These are phyloP conservation scores for Xanthorhoe designata DNA, from an alignment of 2,888 invertebrate species.

Conservation along the genomic window DNA sequence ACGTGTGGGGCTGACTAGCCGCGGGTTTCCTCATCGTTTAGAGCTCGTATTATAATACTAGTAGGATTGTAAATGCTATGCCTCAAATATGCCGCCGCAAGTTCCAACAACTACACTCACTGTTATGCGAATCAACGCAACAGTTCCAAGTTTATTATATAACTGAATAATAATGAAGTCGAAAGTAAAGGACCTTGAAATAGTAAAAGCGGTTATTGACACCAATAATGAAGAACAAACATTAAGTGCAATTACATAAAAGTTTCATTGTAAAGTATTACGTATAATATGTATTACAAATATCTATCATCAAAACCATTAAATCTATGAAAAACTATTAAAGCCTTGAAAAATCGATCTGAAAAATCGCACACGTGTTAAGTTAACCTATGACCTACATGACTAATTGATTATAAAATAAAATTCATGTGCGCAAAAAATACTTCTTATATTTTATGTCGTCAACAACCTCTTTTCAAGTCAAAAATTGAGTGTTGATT, in stretches of 20 bases:
- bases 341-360: background rate
- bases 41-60: too few species aligned
- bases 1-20: too few species aligned
- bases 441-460: background rate
- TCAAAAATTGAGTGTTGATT: background rate
- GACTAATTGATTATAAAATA: too few species aligned
- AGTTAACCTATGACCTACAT: background rate
- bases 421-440: too few species aligned
- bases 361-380: background rate
- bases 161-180: slow-evolving; percentile 39
- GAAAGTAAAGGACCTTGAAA: slow-evolving; percentile 44
- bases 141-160: slow-evolving; percentile 28
- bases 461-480: background rate
- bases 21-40: too few species aligned
- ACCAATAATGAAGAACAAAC: slow-evolving; percentile 34
- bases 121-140: slow-evolving; percentile 19
- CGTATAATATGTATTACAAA: background rate
- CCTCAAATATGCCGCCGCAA: slow-evolving; percentile 12
- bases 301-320: too few species aligned
- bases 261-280: slow-evolving; percentile 1
- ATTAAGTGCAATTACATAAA: slow-evolving; percentile 24
- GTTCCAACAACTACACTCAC: slow-evolving; percentile 6
- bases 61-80: background rate
- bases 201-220: slow-evolving; percentile 43
- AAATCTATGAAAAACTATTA: background rate